Percentiles rank a stretch among this genome's conserved stretches.
phyloP scores from a whole-genome alignment of 2,797 vertebrate genomes.

The Kryptopterus vitreolus region DNA sequence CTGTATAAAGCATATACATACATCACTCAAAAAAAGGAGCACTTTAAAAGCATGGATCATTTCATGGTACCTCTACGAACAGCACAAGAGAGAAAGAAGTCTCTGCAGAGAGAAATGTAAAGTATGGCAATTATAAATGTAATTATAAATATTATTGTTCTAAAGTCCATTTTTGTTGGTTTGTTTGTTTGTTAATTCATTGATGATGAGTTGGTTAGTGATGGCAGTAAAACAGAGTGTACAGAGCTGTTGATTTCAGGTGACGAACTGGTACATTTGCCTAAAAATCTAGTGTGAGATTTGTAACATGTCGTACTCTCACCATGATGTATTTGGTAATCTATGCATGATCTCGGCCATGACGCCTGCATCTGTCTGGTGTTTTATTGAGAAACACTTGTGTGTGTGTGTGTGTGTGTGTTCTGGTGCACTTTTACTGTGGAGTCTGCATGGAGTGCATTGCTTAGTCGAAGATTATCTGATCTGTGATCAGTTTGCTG shows the following conservation, averaged over 20 bases:
- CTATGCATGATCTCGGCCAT: constrained; percentile 76
- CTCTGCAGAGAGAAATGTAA: background rate
- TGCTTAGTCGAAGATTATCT: constrained; percentile 46
- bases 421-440: constrained; percentile 53
- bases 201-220: background rate
- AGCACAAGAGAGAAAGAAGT: background rate
- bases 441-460: constrained; percentile 53
- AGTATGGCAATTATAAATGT: background rate
- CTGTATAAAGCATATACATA: constrained; percentile 44
- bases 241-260: constrained; percentile 10
- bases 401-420: constrained; percentile 40
- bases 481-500: constrained; percentile 49
- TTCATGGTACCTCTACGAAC: constrained; percentile 36
- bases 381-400: constrained; percentile 30
- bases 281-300: constrained; percentile 27
- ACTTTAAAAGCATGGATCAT: constrained; percentile 56
- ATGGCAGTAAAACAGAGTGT: background rate
- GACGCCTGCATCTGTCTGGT: constrained; percentile 53
- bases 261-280: constrained; percentile 13
- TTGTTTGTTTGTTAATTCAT: background rate
- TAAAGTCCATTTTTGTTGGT: background rate
- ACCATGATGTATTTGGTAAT: constrained; percentile 65
- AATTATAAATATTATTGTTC: background rate
- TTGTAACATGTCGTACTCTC: constrained; percentile 34
- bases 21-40: constrained; percentile 34